Base-by-base conservation (phyloP, 2,888 invertebrate genomes). In the Campoplex capitator region DNA sequence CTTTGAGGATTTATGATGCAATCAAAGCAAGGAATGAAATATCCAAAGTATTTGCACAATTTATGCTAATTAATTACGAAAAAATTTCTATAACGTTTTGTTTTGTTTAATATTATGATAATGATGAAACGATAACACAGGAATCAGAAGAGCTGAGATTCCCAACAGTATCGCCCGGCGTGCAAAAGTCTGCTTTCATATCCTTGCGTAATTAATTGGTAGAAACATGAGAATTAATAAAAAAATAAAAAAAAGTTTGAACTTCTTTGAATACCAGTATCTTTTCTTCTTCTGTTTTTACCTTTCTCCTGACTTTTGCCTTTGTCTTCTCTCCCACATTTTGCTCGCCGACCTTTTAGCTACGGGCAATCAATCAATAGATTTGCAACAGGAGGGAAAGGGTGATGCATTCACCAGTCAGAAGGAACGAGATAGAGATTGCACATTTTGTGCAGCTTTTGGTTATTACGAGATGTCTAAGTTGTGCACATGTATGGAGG, bases 371-470 rank as follows among this genome's bases (percentile, higher is more conserved):
- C 68, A 76, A 85, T 85, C 73, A 67, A 62, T 75, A 67, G 54
- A n/a, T 67, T 51, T 45, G 23, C 48, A 58, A 23, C 16, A 7
- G 58, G 23, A 68, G 70, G 35, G 35, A 51, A 51, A 67, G n/a
- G 65, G 35, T 58, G 83, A 65, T 83, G 76, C 76, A 76, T 86
- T 86, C 67, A 76, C 71, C 56, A 42, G 48, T 8, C 65, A 42
- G 51, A 51, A 45, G 18, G 62, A 35, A n/a, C n/a, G 71, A 23
- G 67, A 23, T 23, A 32, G 42, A 42, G 16, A n/a, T 23, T 71
- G 71, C 71, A 71, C 71, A 45, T 83, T 23, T 83, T 51, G 77
- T 78, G 74, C 67, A 78, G 86, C 83, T 71, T 54, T 79, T 76
- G 80, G 80, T 67, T 67, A 65, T 73, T 67, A 51, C 23, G 38